phyloP scores from a whole-genome alignment of 2,888 invertebrate species.

The Phyto melanocephala region DNA sequence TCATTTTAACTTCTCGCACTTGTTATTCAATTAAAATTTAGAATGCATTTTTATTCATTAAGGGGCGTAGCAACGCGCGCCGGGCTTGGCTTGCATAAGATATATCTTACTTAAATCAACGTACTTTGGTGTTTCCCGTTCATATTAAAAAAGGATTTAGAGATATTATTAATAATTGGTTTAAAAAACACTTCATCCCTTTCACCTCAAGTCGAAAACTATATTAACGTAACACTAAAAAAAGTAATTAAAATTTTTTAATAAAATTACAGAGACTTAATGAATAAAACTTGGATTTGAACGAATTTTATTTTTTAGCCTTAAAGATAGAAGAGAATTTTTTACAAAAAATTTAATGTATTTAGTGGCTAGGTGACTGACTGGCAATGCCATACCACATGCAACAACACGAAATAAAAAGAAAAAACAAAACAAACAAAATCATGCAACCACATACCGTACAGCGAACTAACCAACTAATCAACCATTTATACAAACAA shows the following conservation, averaged over 20 bases:
- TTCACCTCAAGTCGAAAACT: no score
- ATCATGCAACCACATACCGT: conserved; percentile 16
- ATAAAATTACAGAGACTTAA: conserved; percentile 10
- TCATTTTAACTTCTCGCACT: no score
- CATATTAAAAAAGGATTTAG: no score
- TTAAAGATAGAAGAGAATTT: conserved; percentile 26
- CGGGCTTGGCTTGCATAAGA: no score
- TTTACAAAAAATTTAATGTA: background rate
- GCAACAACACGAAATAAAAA: conserved; percentile 27
- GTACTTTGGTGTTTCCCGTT: no score
- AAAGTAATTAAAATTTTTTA: conserved; percentile 38
- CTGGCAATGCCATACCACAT: conserved; percentile 33
- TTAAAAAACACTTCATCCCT: no score
- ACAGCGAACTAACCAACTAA: conserved; percentile 8
- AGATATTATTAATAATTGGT: no score
- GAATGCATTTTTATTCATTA: no score
- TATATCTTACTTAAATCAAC: no score
- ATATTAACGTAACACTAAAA: no score
- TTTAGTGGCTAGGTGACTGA: conserved; percentile 13
- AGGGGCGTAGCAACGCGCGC: no score
- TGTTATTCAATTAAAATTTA: no score
- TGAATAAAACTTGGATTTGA: background rate
- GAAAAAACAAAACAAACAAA: conserved; percentile 29
- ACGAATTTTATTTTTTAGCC: background rate
- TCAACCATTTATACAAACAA: background rate